Evolutionary conservation across 2,113 vertebrate genomes (phyloP), one percentile per base, ranked within the genome.

Genomic region (Ceyx cyanopectus): DNA sequence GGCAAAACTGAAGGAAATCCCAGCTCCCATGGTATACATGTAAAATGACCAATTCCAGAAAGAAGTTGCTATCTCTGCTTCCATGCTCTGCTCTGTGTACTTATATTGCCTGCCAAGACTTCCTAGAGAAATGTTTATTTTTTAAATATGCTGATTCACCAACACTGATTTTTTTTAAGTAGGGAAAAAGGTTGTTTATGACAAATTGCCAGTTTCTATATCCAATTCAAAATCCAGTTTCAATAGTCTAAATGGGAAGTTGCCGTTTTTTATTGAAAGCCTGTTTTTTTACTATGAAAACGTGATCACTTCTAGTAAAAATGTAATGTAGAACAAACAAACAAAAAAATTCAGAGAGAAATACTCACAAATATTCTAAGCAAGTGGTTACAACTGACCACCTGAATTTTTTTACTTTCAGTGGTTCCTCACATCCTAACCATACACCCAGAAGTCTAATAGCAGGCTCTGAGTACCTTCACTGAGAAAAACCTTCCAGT

Each of bases 71-170:
- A 3, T n/a, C 56, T 68, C 61, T 90, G 81, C 2, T 1, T 41
- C 66, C 51, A 20, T 51, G 51, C 24, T 87, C 46, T 26, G 68
- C 58, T 82, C 23, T 56, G 29, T 57, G 5, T 4, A 12, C 37
- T 46, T 53, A 23, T 0, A 23, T 19, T 62, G 63, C 60, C 65
- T 91, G 93, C 87, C 90, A 95, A 87, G 68, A 34, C 32, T 27
- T 81, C 51, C 34, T 34, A 61, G 40, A 89, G 48, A 77, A 80
- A 74, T 3, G 10, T 45, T 91, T 83, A 29, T 51, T 43, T 50
- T 51, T 48, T 65, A 87, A 87, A 83, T 26, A 69, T 34, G 73
- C 75, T 70, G 76, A 94, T 70, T 95, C 92, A 88, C 87, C 94
- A 93, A 19, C 63, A 60, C 17, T 40, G 70, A 51, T 67, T 66